Evolutionary conservation across 2,888 invertebrate genomes (phyloP), one percentile per base, ranked within the genome.

Genomic region (Nebria brevicollis): DNA sequence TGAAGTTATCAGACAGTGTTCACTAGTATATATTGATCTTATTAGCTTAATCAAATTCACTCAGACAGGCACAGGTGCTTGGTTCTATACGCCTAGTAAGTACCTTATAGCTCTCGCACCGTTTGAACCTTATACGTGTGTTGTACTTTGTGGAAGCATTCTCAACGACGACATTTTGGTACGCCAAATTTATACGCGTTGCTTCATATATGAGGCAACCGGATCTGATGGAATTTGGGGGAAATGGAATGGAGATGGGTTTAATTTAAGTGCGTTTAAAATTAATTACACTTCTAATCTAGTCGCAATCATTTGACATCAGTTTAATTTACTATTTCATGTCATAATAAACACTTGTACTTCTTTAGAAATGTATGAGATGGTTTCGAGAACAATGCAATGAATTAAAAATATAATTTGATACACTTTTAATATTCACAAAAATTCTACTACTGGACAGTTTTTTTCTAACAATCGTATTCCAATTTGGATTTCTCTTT

Each of bases 1-100:
- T 34, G 34, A 5, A 34, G 34, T 2, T 34, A 34, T 34, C 54
- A 54, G 54, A 54, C 54, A 2, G 54, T 54, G 54, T 54, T 8
- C 54, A 54, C 54, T 54, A 54, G 54, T 83, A 84, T 70, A 70
- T 85, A 86, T 86, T 84, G 86, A 86, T 86, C 85, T 85, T 86
- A 86, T 85, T 86, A 86, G 84, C 84, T 85, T 85, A 85, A 85
- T 85, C 85, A 85, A 85, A 85, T 85, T 84, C 84, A 84, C 73
- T 73, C 73, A 8, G 66, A 66, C 76, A 79, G 72, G 3, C 75
- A n/a, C 26, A 54, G 65, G 66, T 77, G 66, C 41, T 66, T 54
- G 34, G 65, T 72, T 81, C 65, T 13, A 41, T 41, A 34, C 34
- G 42, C 54, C 54, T 54, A 1, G 20, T 41, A 34, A 8, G 20